Percentiles rank a stretch among this genome's conserved stretches.
Evolutionary conservation across 2,888 invertebrate species (phyloP).

Genomic region (Ceramica pisi): DNA sequence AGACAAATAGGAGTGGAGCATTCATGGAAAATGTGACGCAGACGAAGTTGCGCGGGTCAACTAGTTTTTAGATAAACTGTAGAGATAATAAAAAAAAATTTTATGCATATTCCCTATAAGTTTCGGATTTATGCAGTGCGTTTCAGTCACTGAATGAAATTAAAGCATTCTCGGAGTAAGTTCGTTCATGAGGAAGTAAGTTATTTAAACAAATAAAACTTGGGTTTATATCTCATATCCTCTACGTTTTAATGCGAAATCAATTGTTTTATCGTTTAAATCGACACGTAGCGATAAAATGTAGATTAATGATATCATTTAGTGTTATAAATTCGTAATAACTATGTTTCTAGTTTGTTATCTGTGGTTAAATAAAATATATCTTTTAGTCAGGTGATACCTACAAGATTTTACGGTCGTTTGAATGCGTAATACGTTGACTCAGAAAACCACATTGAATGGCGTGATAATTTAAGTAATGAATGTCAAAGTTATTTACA

Average conservation of each 20-base stretch:
- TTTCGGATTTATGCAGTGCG: too few relatives aligned
- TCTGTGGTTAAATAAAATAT: constrained; percentile 13
- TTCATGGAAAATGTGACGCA: too few relatives aligned
- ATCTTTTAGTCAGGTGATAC: constrained; percentile 19
- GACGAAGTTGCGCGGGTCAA: too few relatives aligned
- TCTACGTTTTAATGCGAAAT: constrained; percentile 14
- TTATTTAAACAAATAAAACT: constrained; percentile 7
- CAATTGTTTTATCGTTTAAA: constrained; percentile 10
- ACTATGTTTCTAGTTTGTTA: constrained; percentile 6
- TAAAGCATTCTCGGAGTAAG: not conserved
- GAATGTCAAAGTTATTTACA: not conserved
- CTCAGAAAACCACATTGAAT: constrained; percentile 17
- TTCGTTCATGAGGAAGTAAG: not conserved
- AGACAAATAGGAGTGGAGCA: too few relatives aligned
- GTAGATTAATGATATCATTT: not conserved
- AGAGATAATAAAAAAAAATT: too few relatives aligned
- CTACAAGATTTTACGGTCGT: constrained; percentile 6
- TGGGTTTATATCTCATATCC: constrained; percentile 13
- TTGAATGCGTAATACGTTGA: constrained; percentile 16
- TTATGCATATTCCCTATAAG: too few relatives aligned
- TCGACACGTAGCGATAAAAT: constrained; percentile 33
- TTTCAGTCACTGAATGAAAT: not conserved
- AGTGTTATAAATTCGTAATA: constrained; percentile 17
- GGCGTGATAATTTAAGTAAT: constrained; percentile 19
- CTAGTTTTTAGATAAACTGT: too few relatives aligned